Evolutionary conservation across 2,113 vertebrate genomes (phyloP).

Genomic region (Ciconia boyciana): DNA sequence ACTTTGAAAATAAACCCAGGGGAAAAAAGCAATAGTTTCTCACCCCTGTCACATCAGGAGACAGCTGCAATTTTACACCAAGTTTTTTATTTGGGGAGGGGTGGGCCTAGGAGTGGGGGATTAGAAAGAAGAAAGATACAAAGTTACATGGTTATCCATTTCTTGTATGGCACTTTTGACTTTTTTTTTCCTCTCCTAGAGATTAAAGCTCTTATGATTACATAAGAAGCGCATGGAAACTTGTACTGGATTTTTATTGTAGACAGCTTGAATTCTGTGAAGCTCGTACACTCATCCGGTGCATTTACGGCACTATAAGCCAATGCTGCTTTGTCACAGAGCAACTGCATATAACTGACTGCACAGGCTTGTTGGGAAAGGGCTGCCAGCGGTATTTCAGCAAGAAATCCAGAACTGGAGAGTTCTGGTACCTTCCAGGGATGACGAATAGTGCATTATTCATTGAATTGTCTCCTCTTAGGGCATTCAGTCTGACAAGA

Average conservation of each 20-base stretch:
- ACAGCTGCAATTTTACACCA: not conserved
- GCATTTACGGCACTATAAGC: not conserved
- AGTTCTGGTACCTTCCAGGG: not conserved
- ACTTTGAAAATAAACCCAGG: not conserved
- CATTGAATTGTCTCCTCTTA: not conserved
- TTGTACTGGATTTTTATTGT: not conserved
- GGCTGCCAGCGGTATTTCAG: not conserved
- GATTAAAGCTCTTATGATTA: not conserved
- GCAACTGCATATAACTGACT: not conserved
- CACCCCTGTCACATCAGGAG: not conserved
- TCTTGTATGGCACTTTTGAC: not conserved
- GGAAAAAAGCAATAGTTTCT: not conserved
- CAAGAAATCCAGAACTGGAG: not conserved
- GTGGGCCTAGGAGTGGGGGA: no score
- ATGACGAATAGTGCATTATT: not conserved
- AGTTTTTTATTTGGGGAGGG: accelerated
- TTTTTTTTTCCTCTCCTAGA: not conserved
- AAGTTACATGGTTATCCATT: not conserved
- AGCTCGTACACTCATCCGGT: not conserved
- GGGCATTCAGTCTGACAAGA: not conserved
- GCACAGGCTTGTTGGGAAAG: not conserved
- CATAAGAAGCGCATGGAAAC: not conserved
- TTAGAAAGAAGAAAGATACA: not conserved
- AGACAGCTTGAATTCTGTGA: not conserved
- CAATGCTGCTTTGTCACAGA: not conserved